Percentiles rank a stretch among this genome's conserved stretches.
Evolutionary conservation across 2,113 vertebrate genomes (phyloP).

Genomic region (Austrofundulus limnaeus): DNA sequence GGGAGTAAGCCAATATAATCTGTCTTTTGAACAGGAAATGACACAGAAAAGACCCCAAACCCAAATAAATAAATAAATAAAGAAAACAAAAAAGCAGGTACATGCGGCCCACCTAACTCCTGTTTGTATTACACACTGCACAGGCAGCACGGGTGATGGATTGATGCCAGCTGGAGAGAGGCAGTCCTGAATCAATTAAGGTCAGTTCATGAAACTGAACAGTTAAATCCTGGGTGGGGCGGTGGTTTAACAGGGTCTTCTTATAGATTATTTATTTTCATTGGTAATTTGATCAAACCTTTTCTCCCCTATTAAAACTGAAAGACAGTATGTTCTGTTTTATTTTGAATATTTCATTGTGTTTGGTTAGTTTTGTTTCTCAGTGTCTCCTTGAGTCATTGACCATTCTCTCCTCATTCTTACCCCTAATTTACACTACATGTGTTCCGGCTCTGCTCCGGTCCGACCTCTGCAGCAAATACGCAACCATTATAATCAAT

Average conservation of each 20-base stretch:
- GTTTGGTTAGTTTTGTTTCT: too few species aligned
- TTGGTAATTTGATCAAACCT: slow-evolving; percentile 68
- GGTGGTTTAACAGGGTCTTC: background rate
- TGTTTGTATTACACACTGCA: slow-evolving; percentile 66
- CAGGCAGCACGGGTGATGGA: slow-evolving; percentile 66
- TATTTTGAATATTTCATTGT: too few species aligned
- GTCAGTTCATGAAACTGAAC: slow-evolving; percentile 73
- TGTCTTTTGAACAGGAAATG: slow-evolving; percentile 71
- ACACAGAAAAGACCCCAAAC: slow-evolving; percentile 49
- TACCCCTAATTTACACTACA: too few species aligned
- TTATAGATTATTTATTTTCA: background rate
- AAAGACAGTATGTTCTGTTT: too few species aligned
- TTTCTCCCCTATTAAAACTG: slow-evolving; percentile 45
- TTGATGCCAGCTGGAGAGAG: slow-evolving; percentile 71
- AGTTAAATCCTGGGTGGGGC: slow-evolving; percentile 41
- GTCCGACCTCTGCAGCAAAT: too few species aligned
- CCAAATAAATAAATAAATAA: too few species aligned
- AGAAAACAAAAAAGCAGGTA: slow-evolving; percentile 32
- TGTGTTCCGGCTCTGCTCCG: too few species aligned
- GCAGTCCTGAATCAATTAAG: slow-evolving; percentile 76
- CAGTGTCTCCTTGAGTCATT: too few species aligned
- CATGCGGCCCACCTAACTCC: slow-evolving; percentile 48
- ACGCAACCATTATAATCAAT: too few species aligned
- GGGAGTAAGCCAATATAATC: slow-evolving; percentile 70
- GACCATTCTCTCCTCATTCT: too few species aligned